These are phyloP conservation scores for Nematolebias whitei DNA, from an alignment of 2,113 vertebrate genomes.

Conservation along the genomic window DNA sequence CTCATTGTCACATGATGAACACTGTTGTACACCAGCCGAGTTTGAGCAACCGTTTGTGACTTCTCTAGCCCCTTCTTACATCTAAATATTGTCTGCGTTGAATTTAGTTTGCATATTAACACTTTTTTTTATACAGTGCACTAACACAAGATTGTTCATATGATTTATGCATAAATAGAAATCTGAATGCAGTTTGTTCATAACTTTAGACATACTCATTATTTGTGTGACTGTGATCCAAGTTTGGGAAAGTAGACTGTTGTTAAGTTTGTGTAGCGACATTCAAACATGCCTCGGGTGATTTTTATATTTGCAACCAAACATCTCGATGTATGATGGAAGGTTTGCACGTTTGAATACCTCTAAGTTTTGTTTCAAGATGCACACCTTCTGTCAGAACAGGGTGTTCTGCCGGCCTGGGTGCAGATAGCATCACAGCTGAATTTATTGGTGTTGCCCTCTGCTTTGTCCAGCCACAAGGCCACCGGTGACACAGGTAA, in stretches of 20 bases:
- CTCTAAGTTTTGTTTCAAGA: conserved; percentile 26
- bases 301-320: not conserved
- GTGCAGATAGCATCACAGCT: conserved; percentile 48
- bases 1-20: not conserved
- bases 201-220: not conserved
- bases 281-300: not conserved
- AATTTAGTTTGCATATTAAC: not conserved
- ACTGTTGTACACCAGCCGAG: not conserved
- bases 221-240: not conserved
- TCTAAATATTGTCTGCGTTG: not conserved
- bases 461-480: conserved; percentile 37
- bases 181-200: not conserved
- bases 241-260: not conserved
- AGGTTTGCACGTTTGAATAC: conserved; percentile 4
- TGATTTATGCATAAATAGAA: conserved; percentile 6
- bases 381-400: conserved; percentile 41
- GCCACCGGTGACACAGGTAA: conserved; percentile 36
- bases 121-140: not conserved
- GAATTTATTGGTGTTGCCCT: conserved; percentile 43
- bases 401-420: conserved; percentile 52
- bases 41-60: not conserved
- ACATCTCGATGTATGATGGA: not conserved
- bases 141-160: not conserved
- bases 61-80: not conserved
- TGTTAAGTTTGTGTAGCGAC: not conserved